Conservation (phyloP, 1,140 invertebrate species). For the Mya arenaria region DNA sequence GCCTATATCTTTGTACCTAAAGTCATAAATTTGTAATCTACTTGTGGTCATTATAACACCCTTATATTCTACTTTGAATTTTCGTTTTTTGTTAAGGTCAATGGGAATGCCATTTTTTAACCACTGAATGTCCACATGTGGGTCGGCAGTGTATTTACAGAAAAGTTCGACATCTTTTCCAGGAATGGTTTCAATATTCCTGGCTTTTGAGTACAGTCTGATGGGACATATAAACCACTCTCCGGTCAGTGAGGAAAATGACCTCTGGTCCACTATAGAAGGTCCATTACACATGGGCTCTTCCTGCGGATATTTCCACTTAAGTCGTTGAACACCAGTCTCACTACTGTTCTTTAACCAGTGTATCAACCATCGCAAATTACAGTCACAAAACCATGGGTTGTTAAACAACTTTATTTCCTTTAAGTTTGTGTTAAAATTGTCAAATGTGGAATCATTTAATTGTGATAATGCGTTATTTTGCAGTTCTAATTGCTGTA, state of each 20-base stretch:
- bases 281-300: conserved; percentile 64
- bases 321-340: conserved; percentile 17
- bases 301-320: conserved; percentile 60
- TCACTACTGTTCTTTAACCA: conserved; percentile 64
- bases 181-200: conserved; percentile 30
- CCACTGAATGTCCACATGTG: conserved; percentile 62
- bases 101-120: conserved; percentile 53
- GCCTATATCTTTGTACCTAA: conserved; percentile 65
- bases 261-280: conserved; percentile 37
- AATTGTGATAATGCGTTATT: conserved; percentile 69
- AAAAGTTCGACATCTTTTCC: conserved; percentile 56
- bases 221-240: conserved; percentile 60
- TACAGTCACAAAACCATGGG: conserved; percentile 77
- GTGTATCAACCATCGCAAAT: conserved; percentile 70
- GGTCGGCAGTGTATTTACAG: conserved; percentile 68
- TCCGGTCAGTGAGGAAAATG: conserved; percentile 40
- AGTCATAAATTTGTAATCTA: conserved; percentile 61
- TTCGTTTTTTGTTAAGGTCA: conserved; percentile 37
- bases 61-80: conserved; percentile 57
- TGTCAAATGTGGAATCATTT: conserved; percentile 50
- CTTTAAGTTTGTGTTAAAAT: conserved; percentile 49
- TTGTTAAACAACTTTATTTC: conserved; percentile 73
- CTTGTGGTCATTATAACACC: conserved; percentile 32
- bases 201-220: conserved; percentile 65
- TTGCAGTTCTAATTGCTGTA: conserved; percentile 66